Base-by-base conservation (phyloP, 2,113 vertebrate species). In the Colaptes auratus region DNA sequence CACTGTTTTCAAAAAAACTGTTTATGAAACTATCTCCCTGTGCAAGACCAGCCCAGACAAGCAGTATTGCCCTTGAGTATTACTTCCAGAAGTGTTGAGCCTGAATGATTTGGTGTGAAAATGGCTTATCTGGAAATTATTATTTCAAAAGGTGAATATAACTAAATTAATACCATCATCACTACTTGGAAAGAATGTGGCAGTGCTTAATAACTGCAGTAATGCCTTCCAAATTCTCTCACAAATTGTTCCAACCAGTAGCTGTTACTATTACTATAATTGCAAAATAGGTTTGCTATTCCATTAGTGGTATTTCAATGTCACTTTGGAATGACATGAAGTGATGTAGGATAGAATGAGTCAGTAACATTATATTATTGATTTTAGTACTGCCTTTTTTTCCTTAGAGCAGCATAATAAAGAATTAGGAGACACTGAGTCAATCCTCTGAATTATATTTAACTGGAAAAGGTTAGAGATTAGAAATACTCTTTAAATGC, bases 41-140 rank as follows among this genome's bases (percentile, higher is more conserved):
- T 64, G 27, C 9, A 59, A 66, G 66, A 80, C 7, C 35, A 74
- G 48, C 5, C 27, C 18, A 25, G 5, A 44, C 69, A 72, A 30
- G n/a, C 15, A 69, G 46, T 65, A 16, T n/a, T 59, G 35, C 15
- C 27, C 42, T 86, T 77, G 36, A 52, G 1, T 73, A 30, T 73
- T 79, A 23, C 63, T 88, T 94, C 82, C 52, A 95, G 77, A 86
- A 91, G 75, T 36, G 24, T 21, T 80, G 61, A 82, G 5, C n/a
- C 42, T 91, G 55, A 95, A 71, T 24, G 48, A 48, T 5, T 84
- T 63, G 53, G 23, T 87, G 66, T 66, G 36, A 89, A 88, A 90
- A 67, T 71, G 27, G 25, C 44, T 93, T 93, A 71, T 74, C 85
- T 96, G 91, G 75, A 95, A 96, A 88, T 92, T 88, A 95, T 86